phyloP scores from a whole-genome alignment of 2,797 vertebrate genomes.

The Catharus ustulatus region DNA sequence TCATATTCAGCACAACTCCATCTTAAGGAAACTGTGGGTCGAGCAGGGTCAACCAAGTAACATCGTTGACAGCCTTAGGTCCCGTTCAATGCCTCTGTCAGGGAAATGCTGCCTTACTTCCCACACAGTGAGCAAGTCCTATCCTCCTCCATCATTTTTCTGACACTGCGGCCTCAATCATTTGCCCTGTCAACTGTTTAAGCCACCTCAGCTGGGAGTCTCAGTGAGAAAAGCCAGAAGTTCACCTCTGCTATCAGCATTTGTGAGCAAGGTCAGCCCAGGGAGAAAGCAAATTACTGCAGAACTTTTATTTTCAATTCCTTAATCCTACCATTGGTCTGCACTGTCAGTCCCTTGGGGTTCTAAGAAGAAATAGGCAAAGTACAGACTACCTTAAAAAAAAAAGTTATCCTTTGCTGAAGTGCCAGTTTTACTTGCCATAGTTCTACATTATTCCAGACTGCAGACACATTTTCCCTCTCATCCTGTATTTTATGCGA shows the following conservation, averaged over 20 bases:
- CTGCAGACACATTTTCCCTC: background rate
- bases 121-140: background rate
- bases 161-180: slow-evolving; percentile 61
- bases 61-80: background rate
- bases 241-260: slow-evolving; percentile 7
- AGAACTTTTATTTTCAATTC: slow-evolving; percentile 34
- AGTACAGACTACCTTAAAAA: background rate
- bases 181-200: slow-evolving; percentile 62
- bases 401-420: background rate
- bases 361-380: background rate
- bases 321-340: background rate
- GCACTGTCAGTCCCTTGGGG: background rate
- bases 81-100: background rate
- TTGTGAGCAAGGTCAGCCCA: slow-evolving; percentile 18
- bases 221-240: background rate
- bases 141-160: slow-evolving; percentile 34
- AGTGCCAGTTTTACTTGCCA: background rate
- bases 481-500: background rate
- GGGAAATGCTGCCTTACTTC: background rate
- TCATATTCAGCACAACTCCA: slow-evolving; percentile 13
- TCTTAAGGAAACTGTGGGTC: slow-evolving; percentile 14
- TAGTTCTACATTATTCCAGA: background rate
- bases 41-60: slow-evolving; percentile 27
- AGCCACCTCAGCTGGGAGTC: slow-evolving; percentile 30
- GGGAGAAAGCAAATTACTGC: slow-evolving; percentile 42